Evolutionary conservation across 2,113 vertebrate genomes (phyloP), one percentile per base, ranked within the genome.

Genomic region (Caloenas nicobarica): DNA sequence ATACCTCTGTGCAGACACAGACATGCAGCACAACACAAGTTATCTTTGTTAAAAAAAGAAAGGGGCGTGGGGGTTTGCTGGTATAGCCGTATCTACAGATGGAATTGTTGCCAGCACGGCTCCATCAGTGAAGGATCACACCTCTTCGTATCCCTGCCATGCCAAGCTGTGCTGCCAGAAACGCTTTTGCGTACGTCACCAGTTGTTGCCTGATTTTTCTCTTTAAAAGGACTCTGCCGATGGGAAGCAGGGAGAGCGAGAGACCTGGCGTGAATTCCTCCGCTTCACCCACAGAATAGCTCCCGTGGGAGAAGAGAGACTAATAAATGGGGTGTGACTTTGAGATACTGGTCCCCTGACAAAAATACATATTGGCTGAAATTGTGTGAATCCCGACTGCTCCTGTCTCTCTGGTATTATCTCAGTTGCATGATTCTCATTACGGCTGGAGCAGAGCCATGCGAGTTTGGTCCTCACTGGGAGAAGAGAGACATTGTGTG

Each of bases 241-340:
- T 71, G 80, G 48, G 77, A 95, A 78, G 36, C 8, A 86, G 54
- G 23, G 62, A 76, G 66, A 92, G 44, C 0, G 2, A 88, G 72
- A 85, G 83, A 68, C 85, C 76, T 90, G 34, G 54, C 10, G 6
- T 88, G 91, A 89, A 64, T 91, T 93, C 72, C 69, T 92, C 44
- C 2, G 2, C n/a, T 90, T 94, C 92, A 48, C 79, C 82, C 79
- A 28, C 66, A 62, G 70, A 88, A 93, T 4, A 84, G 80, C 38
- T 86, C 78, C 76, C 0, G 0, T 50, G 76, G 61, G 95, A 90
- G 73, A 76, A 48, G 44, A 95, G 66, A 71, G 74, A 74, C 66
- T 80, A 14, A 89, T 38, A 94, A 95, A 94, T 78, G 78, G 76
- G 25, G 58, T 76, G 80, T 93, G 83, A 92, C 89, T 62, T 64